Percentiles rank a stretch among this genome's conserved stretches.
Evolutionary conservation across 2,113 vertebrate species (phyloP).

Genomic region (Glaucomys volans): DNA sequence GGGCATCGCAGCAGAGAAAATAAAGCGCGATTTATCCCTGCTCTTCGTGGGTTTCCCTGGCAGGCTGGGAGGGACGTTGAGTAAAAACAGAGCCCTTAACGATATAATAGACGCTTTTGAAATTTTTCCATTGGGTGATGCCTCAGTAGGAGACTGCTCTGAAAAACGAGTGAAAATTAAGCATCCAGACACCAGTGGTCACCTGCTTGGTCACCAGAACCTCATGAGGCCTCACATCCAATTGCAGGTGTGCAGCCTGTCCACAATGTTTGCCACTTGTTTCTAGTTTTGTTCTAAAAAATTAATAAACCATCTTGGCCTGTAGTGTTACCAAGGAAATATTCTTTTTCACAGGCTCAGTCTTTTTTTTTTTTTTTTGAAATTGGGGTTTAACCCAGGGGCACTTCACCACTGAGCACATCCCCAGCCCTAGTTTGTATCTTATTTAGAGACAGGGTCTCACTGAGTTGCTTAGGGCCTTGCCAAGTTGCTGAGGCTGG

Average conservation of each 20-base stretch:
- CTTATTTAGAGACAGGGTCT: too few species aligned
- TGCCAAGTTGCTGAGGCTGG: too few species aligned
- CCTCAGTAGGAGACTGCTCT: constrained; percentile 10
- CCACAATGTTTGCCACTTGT: neutral
- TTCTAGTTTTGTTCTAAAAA: neutral
- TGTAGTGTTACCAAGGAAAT: neutral
- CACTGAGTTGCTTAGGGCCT: too few species aligned
- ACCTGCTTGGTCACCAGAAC: neutral
- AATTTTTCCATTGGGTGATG: neutral
- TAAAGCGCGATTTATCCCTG: constrained; percentile 53
- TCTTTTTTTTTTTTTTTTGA: too few species aligned
- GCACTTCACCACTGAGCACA: too few species aligned
- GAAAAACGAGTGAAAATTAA: constrained; percentile 65
- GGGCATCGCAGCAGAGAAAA: constrained; percentile 56
- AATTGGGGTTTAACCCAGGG: too few species aligned
- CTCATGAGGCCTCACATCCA: neutral
- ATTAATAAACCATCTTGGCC: neutral
- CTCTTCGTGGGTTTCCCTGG: constrained; percentile 13
- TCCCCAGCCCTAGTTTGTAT: too few species aligned
- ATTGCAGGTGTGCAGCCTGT: accelerated
- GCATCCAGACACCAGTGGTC: constrained; percentile 52
- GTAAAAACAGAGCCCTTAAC: constrained; percentile 36
- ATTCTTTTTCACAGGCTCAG: neutral
- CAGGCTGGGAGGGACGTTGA: neutral
- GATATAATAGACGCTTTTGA: constrained; percentile 43